A percentile compares a stretch with the other conserved stretches of the same genome.
Evolutionary conservation across 2,113 vertebrate species (phyloP).

Genomic region (Rutilus rutilus): DNA sequence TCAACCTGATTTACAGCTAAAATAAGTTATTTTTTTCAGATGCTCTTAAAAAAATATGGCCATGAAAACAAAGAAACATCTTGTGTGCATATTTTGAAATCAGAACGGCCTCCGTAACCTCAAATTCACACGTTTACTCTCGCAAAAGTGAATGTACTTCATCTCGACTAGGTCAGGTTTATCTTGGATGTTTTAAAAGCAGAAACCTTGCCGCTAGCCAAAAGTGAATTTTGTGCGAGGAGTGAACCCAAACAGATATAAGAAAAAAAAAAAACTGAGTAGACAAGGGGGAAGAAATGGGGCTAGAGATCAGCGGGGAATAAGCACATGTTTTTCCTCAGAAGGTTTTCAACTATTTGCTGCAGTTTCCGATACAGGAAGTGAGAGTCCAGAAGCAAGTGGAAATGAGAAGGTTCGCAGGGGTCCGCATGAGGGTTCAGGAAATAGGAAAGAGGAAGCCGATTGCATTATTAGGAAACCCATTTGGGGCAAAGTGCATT

Average conservation of each 20-base stretch:
- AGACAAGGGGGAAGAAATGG: constrained; percentile 61
- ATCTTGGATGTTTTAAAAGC: constrained; percentile 52
- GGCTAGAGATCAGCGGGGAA: constrained; percentile 42
- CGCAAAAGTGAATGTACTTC: constrained; percentile 23
- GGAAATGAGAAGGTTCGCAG: constrained; percentile 29
- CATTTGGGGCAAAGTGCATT: constrained; percentile 59
- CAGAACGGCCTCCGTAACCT: constrained; percentile 11
- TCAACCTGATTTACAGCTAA: neutral
- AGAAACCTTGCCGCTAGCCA: constrained; percentile 48
- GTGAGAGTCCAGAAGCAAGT: constrained; percentile 62
- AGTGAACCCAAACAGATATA: constrained; percentile 40
- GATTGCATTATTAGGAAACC: constrained; percentile 68
- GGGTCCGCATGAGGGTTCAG: constrained; percentile 34
- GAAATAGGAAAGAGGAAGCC: constrained; percentile 64
- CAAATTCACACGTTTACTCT: constrained; percentile 27
- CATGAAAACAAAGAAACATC: neutral
- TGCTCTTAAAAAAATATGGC: constrained; percentile 15
- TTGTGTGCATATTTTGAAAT: constrained; percentile 25
- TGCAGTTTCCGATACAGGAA: constrained; percentile 74
- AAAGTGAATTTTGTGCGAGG: constrained; percentile 50
- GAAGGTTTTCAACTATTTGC: constrained; percentile 66
- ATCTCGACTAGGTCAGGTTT: constrained; percentile 48
- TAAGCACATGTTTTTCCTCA: constrained; percentile 67
- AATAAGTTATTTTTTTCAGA: neutral
- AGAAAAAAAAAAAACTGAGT: constrained; percentile 52